Evolutionary conservation across 2,797 vertebrate genomes (phyloP).

Genomic region (Dipus sagitta): DNA sequence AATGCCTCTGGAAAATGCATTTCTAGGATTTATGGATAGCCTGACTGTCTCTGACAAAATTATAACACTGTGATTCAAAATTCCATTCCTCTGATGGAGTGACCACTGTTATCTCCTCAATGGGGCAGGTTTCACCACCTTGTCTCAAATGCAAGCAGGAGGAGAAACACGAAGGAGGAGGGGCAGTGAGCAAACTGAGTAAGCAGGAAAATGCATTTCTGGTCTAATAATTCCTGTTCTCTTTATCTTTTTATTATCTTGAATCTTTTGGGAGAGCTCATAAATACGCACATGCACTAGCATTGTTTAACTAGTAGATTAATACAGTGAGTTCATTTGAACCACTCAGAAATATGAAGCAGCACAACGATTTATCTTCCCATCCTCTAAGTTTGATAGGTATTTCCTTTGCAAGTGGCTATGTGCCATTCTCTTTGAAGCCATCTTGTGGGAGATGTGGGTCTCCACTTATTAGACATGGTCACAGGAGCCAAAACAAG

Average conservation of each 20-base stretch:
- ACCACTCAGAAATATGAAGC: constrained; percentile 37
- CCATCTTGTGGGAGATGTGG: background rate
- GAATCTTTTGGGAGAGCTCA: constrained; percentile 41
- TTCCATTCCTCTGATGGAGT: background rate
- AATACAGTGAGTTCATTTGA: constrained; percentile 25
- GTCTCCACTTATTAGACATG: constrained; percentile 29
- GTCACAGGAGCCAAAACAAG: background rate
- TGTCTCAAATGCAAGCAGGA: constrained; percentile 31
- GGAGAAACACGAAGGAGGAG: background rate
- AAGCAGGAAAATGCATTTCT: background rate
- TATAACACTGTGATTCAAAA: background rate
- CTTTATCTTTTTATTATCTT: constrained; percentile 6
- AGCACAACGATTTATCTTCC: constrained; percentile 28
- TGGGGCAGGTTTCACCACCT: background rate
- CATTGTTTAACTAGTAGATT: background rate
- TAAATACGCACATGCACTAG: constrained; percentile 41
- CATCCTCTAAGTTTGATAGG: constrained; percentile 6
- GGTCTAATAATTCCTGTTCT: background rate
- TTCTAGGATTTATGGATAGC: background rate
- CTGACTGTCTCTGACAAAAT: constrained; percentile 30
- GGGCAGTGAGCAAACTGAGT: background rate
- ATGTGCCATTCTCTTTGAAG: constrained; percentile 25
- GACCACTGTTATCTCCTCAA: background rate
- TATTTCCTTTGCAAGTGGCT: constrained; percentile 15
- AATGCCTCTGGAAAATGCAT: background rate